Evolutionary conservation across 1,140 invertebrate genomes (phyloP).

Genomic region (Cardiocondyla obscurior): DNA sequence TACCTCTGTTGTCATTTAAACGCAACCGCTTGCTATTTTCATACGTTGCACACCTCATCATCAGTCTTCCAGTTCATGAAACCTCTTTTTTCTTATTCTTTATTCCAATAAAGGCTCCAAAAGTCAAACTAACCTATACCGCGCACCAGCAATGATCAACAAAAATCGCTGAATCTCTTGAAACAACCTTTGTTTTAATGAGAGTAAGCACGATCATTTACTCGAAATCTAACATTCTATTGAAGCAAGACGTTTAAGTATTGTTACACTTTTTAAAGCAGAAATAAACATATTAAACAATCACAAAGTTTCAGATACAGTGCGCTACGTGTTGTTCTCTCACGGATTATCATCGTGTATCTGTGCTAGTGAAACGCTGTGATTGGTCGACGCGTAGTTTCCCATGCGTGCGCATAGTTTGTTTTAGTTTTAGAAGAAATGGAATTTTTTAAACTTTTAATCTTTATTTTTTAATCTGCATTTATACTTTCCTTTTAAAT

Average conservation of each 20-base stretch:
- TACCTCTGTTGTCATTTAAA: background rate
- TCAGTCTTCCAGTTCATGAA: background rate
- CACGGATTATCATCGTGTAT: too few species aligned
- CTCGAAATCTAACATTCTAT: background rate
- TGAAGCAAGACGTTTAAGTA: background rate
- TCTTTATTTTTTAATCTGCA: too few species aligned
- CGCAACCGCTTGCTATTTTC: background rate
- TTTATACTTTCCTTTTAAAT: too few species aligned
- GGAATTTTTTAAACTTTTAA: too few species aligned
- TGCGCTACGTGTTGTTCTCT: too few species aligned
- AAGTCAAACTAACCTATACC: background rate
- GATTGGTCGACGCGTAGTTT: too few species aligned
- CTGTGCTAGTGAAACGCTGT: too few species aligned
- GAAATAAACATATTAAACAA: background rate
- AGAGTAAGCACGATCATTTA: background rate
- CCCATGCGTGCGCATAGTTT: too few species aligned
- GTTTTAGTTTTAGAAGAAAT: too few species aligned
- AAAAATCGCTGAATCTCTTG: background rate
- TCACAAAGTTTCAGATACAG: background rate
- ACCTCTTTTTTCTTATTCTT: background rate
- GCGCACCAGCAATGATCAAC: background rate
- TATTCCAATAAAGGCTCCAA: background rate
- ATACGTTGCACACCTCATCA: conserved; percentile 18
- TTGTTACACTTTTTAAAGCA: background rate
- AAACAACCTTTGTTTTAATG: background rate